Conservation (phyloP, 2,113 vertebrate species). For the Tangachromis dhanisi region DNA sequence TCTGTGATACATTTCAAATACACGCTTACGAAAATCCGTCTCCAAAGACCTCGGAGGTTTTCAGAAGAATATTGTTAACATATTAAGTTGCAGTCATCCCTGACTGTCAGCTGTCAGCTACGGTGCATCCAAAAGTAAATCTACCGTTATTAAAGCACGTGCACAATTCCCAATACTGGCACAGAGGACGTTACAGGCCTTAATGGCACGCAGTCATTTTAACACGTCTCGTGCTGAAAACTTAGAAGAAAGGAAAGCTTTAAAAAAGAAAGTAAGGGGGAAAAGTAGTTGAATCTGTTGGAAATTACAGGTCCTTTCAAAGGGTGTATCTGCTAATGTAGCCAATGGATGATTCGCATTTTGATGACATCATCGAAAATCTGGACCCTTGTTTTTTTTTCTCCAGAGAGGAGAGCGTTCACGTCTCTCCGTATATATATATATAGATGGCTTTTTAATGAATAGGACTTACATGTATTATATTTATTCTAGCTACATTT, state of each 20-base stretch:
- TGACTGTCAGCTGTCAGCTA: background rate
- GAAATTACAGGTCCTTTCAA: background rate
- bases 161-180: background rate
- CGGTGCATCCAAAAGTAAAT: background rate
- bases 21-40: background rate
- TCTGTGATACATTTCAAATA: background rate
- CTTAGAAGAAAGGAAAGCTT: background rate
- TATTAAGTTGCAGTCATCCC: background rate
- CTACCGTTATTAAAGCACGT: background rate
- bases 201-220: background rate
- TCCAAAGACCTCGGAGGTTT: background rate
- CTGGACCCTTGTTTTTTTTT: background rate
- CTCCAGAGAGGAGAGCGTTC: background rate
- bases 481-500: background rate
- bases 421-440: background rate
- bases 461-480: background rate
- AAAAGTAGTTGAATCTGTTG: background rate
- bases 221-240: background rate
- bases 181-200: background rate
- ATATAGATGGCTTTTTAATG: background rate
- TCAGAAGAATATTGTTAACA: background rate
- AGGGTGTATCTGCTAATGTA: background rate
- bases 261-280: background rate
- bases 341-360: background rate
- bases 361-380: background rate